A percentile compares a stretch with the other conserved stretches of the same genome.
Evolutionary conservation across 1,140 invertebrate genomes (phyloP).

Genomic region (Calosoma granatense): DNA sequence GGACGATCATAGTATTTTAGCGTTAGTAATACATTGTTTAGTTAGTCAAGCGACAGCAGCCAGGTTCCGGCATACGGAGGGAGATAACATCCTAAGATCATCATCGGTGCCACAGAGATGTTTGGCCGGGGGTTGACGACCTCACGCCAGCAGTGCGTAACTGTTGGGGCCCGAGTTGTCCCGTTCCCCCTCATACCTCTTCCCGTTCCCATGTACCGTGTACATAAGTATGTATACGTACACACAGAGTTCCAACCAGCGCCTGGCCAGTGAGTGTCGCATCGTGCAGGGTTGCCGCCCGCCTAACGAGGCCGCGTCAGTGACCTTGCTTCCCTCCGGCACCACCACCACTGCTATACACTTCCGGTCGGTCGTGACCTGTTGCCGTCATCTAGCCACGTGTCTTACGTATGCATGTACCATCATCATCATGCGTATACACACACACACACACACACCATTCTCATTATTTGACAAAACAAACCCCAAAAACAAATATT

Average conservation of each 20-base stretch:
- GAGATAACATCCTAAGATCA: background rate
- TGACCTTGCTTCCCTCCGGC: conserved; percentile 5
- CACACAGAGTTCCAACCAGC: no score
- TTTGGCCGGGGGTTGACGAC: background rate
- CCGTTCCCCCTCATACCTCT: background rate
- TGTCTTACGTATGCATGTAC: no score
- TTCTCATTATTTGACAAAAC: no score
- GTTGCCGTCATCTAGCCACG: background rate
- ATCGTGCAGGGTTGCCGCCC: conserved; percentile 1
- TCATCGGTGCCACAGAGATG: background rate
- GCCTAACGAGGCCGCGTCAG: conserved; percentile 7
- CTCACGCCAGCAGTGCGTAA: background rate
- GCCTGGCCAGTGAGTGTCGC: background rate
- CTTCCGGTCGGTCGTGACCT: conserved; percentile 1
- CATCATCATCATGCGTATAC: no score
- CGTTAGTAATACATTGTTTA: no score
- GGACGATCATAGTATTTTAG: no score
- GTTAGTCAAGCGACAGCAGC: background rate
- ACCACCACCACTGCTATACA: background rate
- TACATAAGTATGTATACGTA: background rate
- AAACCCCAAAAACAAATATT: no score
- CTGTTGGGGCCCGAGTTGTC: background rate
- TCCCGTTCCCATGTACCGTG: background rate
- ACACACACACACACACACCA: no score
- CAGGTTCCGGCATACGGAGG: background rate